phyloP scores from a whole-genome alignment of 2,797 vertebrate species.

The Pseudocheirus occidentalis region DNA sequence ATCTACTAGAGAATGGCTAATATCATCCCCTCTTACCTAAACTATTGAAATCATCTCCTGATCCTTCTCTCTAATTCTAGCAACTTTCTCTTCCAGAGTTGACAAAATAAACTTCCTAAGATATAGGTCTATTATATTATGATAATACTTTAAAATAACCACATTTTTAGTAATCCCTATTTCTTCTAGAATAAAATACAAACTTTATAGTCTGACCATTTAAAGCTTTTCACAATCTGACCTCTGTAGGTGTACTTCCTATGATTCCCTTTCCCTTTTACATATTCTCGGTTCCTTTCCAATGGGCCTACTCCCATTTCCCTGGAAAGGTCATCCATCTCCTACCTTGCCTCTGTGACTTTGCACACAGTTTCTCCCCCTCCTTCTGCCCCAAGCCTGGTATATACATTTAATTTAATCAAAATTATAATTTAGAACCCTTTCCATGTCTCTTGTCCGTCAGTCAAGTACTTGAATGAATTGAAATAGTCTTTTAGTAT shows the following conservation, averaged over 20 bases:
- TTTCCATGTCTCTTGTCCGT: background rate
- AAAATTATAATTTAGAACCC: background rate
- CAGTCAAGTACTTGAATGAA: background rate
- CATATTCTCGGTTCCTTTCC: background rate
- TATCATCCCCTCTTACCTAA: background rate
- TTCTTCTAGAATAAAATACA: background rate
- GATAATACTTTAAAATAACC: background rate
- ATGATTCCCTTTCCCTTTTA: background rate
- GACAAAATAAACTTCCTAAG: background rate
- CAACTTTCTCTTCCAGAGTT: background rate
- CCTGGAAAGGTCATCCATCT: background rate
- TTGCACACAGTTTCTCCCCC: too few species aligned
- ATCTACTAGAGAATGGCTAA: background rate
- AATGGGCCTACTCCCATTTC: background rate
- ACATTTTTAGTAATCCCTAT: background rate
- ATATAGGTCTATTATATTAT: background rate
- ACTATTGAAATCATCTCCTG: background rate
- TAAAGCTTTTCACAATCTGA: background rate
- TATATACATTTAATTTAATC: background rate
- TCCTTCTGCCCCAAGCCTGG: background rate
- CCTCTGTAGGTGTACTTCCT: background rate
- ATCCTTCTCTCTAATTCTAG: background rate
- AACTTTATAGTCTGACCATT: background rate
- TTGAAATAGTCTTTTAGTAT: background rate
- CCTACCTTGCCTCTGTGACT: background rate